Evolutionary conservation across 2,797 vertebrate genomes (phyloP).

Genomic region (Acipenser transmontanus): DNA sequence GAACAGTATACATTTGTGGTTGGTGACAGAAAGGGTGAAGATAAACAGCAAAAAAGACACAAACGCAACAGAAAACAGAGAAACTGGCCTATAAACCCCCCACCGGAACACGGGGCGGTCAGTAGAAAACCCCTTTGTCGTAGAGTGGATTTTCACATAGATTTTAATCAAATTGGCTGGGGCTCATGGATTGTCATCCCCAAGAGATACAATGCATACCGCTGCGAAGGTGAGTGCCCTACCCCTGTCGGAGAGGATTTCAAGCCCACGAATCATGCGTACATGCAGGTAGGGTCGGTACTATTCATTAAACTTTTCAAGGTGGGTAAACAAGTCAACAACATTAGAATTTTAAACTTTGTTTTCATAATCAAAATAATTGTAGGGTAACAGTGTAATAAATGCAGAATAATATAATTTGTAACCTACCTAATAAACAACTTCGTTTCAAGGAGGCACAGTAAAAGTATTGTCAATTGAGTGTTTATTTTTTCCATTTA

Average conservation of each 20-base stretch:
- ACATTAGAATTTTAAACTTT: too few species aligned
- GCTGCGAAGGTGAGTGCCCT: conserved; percentile 75
- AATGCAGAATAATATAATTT: too few species aligned
- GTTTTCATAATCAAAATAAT: too few species aligned
- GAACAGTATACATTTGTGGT: conserved; percentile 71
- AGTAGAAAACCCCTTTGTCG: conserved; percentile 52
- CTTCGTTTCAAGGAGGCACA: too few species aligned
- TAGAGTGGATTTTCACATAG: conserved; percentile 70
- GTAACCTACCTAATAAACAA: too few species aligned
- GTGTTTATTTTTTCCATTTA: too few species aligned
- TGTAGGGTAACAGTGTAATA: too few species aligned
- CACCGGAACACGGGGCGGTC: conserved; percentile 27
- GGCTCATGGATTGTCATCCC: conserved; percentile 80
- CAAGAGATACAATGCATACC: conserved; percentile 75
- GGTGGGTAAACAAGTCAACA: too few species aligned
- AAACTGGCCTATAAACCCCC: conserved; percentile 37
- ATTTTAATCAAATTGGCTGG: conserved; percentile 80
- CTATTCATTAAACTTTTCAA: too few species aligned
- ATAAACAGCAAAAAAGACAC: conserved; percentile 43
- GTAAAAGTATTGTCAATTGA: too few species aligned
- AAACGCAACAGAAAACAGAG: conserved; percentile 56
- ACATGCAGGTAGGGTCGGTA: conserved; percentile 67
- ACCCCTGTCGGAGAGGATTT: conserved; percentile 69
- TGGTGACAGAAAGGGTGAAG: conserved; percentile 48
- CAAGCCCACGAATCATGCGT: conserved; percentile 79